Base-by-base conservation (phyloP, 2,888 invertebrate genomes). In the Timandra comae region DNA sequence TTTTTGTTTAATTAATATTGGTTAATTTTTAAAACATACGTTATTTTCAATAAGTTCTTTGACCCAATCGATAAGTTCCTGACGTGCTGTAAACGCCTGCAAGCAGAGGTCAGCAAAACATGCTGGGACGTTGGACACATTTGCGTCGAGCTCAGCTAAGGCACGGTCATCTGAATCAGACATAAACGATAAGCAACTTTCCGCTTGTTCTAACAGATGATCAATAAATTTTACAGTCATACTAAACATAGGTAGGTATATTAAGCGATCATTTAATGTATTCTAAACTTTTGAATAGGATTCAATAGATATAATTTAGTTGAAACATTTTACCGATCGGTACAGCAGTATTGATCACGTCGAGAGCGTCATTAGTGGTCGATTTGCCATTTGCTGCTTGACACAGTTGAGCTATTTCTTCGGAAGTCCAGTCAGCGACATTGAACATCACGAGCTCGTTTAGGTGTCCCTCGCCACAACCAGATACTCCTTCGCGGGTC, bases 11-110 rank as follows among this genome's bases (percentile, higher is more conserved):
- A n/a, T n/a, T n/a, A n/a, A n/a, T n/a, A n/a, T n/a, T n/a, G n/a
- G n/a, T n/a, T n/a, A n/a, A n/a, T 7, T 27, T 21, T 20, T 33
- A 27, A 13, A 31, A 41, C 67, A 50, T 41, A 80, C 81, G 40
- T 61, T 52, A 43, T 52, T 57, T 42, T 65, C 65, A 16, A 77
- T 49, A 13, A 78, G 56, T 31, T 73, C 70, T 36, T 84, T 80
- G 9, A 79, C 56, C 84, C 84, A 84, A 41, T 84, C 81, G 36
- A 84, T 75, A 7, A 85, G 56, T 53, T 85, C 82, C 53, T 84
- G 82, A 1, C 84, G 73, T 3, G 72, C 63, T 1, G 72, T 62
- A 42, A 81, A 75, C 35, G 81, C 78, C 49, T 78, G 74, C 20
- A 84, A 53, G 38, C 84, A 85, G 27, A 85, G 50, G 38, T 82